phyloP scores from a whole-genome alignment of 2,797 vertebrate genomes.

The Lutjanus campechanus region DNA sequence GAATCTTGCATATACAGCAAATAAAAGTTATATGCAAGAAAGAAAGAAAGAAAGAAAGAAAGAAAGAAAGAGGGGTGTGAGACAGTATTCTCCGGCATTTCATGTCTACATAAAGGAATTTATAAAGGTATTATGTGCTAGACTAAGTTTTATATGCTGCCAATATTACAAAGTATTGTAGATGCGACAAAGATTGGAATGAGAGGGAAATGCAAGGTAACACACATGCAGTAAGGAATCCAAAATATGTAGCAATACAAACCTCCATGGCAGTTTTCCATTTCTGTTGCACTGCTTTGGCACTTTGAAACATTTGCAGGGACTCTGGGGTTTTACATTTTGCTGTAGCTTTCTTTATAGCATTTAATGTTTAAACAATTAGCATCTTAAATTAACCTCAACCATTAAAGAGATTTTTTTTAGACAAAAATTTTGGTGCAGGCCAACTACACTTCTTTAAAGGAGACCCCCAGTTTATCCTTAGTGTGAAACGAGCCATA shows the following conservation, averaged over 20 bases:
- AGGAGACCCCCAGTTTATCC: no score
- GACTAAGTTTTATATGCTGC: constrained; percentile 64
- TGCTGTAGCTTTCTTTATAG: neutral
- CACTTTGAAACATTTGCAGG: constrained; percentile 9
- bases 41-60: constrained; percentile 18
- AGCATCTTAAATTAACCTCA: constrained; percentile 1
- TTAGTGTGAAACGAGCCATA: no score
- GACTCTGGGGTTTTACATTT: neutral
- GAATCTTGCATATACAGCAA: constrained; percentile 22
- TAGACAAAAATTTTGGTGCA: no score
- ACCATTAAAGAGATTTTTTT: neutral
- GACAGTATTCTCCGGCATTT: constrained; percentile 9
- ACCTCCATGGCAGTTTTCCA: neutral
- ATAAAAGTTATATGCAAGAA: constrained; percentile 15
- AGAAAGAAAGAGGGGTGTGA: neutral
- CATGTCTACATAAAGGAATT: constrained; percentile 54
- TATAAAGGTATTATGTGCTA: constrained; percentile 54
- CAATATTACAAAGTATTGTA: constrained; percentile 72
- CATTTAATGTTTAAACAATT: neutral
- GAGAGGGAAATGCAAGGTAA: constrained; percentile 20
- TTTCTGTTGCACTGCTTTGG: constrained; percentile 5
- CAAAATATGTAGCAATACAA: neutral
- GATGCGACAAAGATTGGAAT: constrained; percentile 46
- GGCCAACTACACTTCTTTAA: neutral
- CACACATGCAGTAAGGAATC: neutral